Evolutionary conservation across 1,140 invertebrate species (phyloP).

Genomic region (Phymorhynchus buccinoides): DNA sequence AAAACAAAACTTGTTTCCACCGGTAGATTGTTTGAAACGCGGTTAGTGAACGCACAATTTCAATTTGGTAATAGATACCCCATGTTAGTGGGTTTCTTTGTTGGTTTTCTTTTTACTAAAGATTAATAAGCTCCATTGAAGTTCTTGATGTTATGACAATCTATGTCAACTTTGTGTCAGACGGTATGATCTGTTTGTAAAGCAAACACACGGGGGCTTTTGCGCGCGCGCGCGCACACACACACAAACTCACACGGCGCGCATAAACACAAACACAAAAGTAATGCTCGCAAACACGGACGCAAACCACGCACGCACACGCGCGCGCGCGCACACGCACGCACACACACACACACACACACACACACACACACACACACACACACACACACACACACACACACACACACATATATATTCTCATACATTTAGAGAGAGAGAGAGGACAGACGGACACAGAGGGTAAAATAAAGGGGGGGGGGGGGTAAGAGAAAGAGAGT

Average conservation of each 20-base stretch:
- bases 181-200: too few relatives aligned
- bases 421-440: not conserved
- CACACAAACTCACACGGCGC: not conserved
- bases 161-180: too few relatives aligned
- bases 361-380: not conserved
- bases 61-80: too few relatives aligned
- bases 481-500: not conserved
- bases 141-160: too few relatives aligned
- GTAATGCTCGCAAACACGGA: not conserved
- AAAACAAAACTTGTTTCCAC: too few relatives aligned
- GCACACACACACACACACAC: constrained; percentile 9
- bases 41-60: too few relatives aligned
- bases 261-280: too few relatives aligned
- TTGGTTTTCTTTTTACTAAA: too few relatives aligned
- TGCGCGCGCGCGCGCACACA: not conserved
- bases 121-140: too few relatives aligned
- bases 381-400: too few relatives aligned
- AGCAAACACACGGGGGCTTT: not conserved
- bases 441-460: not conserved
- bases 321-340: not conserved
- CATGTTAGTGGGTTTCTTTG: too few relatives aligned
- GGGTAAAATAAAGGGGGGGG: not conserved
- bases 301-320: not conserved
- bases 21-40: too few relatives aligned
- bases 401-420: not conserved